Evolutionary conservation across 1,140 invertebrate species (phyloP), one percentile per base, ranked within the genome.

Genomic region (Lutraria rhynchaena): DNA sequence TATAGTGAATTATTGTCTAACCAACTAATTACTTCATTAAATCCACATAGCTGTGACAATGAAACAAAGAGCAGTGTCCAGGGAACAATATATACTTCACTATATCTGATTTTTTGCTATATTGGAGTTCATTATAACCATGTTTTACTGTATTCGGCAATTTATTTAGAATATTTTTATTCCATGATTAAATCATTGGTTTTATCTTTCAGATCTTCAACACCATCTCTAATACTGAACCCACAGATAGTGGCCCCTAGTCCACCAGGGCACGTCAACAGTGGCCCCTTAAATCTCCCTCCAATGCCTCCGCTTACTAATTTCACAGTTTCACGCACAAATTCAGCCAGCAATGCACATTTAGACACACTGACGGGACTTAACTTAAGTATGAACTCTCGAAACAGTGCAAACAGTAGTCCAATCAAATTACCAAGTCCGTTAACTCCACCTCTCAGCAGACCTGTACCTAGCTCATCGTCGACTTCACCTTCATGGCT

Each of bases 401-500:
- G 41, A 46, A 67, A 29, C 41, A 67, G 41, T 67, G 37, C 37
- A 7, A 41, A 41, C 15, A 41, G 15, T 15, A 67, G 63, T 27
- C 63, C 63, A 31, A 15, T 49, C 0, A 49, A 44, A 49, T 24
- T 46, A 41, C 37, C 37, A 41, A 41, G 37, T 15, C 37, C 37
- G 37, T 41, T 41, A 41, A 7, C 37, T 5, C 37, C 37, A 5
- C 37, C 37, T 49, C 35, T 29, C 2, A 41, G 19, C 35, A 67
- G 63, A 35, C 44, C 63, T 1, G 9, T 27, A 22, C 44, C 13
- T 29, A 31, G 7, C 27, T 35, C 51, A 24, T 71, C 35, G 37
- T 55, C 69, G 37, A 51, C 69, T 55, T 57, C 76, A 33, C 51
- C 29, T 5, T 80, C 76, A 1, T 80, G 76, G 76, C 53, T 80